A percentile compares a stretch with the other conserved stretches of the same genome.
phyloP scores from a whole-genome alignment of 2,113 vertebrate species.

The Eretmochelys imbricata region DNA sequence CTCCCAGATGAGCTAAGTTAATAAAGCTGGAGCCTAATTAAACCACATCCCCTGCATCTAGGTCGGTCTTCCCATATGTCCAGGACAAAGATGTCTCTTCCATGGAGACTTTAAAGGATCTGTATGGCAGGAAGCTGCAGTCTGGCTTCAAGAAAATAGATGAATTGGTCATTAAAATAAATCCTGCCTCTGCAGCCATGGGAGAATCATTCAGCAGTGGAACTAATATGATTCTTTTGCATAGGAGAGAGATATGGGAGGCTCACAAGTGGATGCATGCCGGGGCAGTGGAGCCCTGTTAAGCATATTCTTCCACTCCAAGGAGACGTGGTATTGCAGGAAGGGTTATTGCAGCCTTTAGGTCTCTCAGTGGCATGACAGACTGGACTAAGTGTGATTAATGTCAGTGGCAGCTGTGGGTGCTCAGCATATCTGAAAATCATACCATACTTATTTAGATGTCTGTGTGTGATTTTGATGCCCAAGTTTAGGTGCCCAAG shows the following conservation, averaged over 20 bases:
- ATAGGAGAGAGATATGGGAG: not conserved
- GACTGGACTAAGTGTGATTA: not conserved
- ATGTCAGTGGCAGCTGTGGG: not conserved
- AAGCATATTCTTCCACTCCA: no score
- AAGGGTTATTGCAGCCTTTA: no score
- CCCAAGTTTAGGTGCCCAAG: not conserved
- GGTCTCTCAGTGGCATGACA: not conserved
- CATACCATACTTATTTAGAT: not conserved
- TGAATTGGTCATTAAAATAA: not conserved
- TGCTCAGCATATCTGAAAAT: not conserved
- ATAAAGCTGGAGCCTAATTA: not conserved
- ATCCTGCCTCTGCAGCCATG: not conserved
- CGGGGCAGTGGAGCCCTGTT: no score
- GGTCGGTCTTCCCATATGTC: not conserved
- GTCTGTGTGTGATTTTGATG: not conserved
- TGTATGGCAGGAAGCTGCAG: not conserved
- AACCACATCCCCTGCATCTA: not conserved
- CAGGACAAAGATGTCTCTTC: not conserved
- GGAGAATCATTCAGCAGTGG: not conserved
- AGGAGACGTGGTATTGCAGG: no score
- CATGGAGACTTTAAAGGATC: not conserved
- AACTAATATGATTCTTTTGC: not conserved
- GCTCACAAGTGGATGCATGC: no score
- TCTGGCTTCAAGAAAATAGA: not conserved
- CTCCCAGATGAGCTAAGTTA: not conserved